Evolutionary conservation across 1,140 invertebrate species (phyloP).

Genomic region (Pinna nobilis): DNA sequence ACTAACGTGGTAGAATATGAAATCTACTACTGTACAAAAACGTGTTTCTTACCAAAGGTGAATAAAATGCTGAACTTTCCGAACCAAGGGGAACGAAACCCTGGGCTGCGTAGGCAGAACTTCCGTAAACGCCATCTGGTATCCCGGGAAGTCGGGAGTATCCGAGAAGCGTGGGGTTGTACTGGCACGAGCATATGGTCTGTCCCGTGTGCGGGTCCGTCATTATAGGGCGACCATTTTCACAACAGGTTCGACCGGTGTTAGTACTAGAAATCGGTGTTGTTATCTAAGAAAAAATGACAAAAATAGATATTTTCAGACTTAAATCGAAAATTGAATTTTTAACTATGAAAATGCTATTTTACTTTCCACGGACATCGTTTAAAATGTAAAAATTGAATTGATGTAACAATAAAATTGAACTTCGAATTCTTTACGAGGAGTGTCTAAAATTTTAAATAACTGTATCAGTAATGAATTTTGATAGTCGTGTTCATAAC

Average conservation of each 20-base stretch:
- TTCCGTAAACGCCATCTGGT: conserved; percentile 71
- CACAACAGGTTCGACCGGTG: conserved; percentile 82
- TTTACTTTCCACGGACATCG: too few species aligned
- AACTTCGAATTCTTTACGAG: not conserved
- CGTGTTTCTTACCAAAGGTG: conserved; percentile 90
- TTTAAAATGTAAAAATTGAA: not conserved
- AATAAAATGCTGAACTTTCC: conserved; percentile 86
- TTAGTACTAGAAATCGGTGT: conserved; percentile 46
- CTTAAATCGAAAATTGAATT: too few species aligned
- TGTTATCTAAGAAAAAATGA: conserved; percentile 55
- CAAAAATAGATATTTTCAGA: not conserved
- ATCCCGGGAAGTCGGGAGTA: conserved; percentile 78
- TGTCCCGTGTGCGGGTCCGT: conserved; percentile 96
- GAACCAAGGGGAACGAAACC: conserved; percentile 67
- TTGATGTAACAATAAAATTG: not conserved
- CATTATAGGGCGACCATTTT: conserved; percentile 93
- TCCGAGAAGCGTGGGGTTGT: conserved; percentile 79
- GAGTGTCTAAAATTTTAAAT: not conserved
- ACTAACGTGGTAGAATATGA: too few species aligned
- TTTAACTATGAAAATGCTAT: too few species aligned
- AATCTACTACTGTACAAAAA: not conserved
- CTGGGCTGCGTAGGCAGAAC: conserved; percentile 61
- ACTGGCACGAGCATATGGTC: conserved; percentile 96
- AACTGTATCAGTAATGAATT: not conserved
- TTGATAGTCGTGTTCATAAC: not conserved